Conservation (phyloP, 1,140 invertebrate species). For the Cydia fagiglandana region DNA sequence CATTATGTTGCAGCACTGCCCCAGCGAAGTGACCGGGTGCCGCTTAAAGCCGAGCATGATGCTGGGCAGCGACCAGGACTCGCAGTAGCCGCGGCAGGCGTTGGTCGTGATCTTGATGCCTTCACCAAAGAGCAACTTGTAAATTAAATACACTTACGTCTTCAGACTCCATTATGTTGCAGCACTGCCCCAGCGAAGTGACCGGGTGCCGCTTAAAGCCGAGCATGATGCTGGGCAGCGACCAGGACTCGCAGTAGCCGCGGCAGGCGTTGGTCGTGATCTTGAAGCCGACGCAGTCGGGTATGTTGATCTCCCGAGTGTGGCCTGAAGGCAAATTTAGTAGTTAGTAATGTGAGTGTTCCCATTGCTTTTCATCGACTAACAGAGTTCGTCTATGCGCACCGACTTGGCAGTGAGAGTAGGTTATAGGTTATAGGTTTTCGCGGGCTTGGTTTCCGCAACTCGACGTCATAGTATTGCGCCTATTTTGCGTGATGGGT, state of each 20-base stretch:
- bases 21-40: conserved; percentile 90
- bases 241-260: conserved; percentile 92
- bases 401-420: too few species aligned
- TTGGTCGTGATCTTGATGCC: conserved; percentile 92
- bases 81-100: conserved; percentile 92
- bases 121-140: too few species aligned
- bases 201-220: conserved; percentile 85
- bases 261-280: conserved; percentile 93
- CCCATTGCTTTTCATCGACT: too few species aligned
- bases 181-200: conserved; percentile 92
- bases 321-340: conserved; percentile 80
- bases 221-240: conserved; percentile 82
- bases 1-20: conserved; percentile 94
- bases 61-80: conserved; percentile 87
- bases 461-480: too few species aligned
- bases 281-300: conserved; percentile 90
- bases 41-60: conserved; percentile 83
- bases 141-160: conserved; percentile 80
- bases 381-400: too few species aligned
- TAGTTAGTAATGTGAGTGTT: too few species aligned
- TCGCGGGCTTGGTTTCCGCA: too few species aligned
- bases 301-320: conserved; percentile 88
- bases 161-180: conserved; percentile 93
- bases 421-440: too few species aligned
- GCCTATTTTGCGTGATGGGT: too few species aligned